Evolutionary conservation across 1,140 invertebrate genomes (phyloP).

Genomic region (Diachasma alloeum): DNA sequence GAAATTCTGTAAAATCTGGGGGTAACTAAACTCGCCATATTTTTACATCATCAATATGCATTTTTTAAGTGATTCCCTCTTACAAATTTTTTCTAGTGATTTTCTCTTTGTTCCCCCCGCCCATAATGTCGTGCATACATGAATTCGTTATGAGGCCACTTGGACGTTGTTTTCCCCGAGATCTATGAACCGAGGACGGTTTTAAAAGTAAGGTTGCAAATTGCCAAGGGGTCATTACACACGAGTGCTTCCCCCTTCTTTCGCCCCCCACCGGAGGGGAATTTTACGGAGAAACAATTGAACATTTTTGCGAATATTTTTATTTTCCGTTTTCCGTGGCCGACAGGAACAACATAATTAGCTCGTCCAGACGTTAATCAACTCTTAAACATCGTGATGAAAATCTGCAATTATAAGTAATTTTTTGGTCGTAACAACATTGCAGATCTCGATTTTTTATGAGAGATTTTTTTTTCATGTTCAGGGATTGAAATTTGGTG

Average conservation of each 20-base stretch:
- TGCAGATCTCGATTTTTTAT: no score
- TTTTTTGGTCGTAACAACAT: no score
- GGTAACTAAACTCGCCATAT: neutral
- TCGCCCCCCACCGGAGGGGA: neutral
- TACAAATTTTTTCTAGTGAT: neutral
- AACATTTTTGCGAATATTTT: neutral
- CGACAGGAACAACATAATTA: no score
- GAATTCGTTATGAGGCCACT: constrained; percentile 7
- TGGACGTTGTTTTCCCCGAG: constrained; percentile 5
- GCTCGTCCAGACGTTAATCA: no score
- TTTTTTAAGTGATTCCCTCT: neutral
- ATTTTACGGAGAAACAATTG: neutral
- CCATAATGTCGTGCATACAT: constrained; percentile 7
- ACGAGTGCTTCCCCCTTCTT: neutral
- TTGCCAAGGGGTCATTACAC: constrained; percentile 1
- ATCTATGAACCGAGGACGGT: constrained; percentile 3
- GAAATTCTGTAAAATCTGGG: no score
- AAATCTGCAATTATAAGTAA: no score
- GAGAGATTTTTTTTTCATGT: no score
- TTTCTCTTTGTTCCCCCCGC: neutral
- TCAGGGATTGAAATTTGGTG: no score
- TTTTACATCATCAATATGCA: neutral
- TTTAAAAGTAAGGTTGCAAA: constrained; percentile 8
- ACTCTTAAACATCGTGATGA: no score
- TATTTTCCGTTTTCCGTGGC: no score